Conservation (phyloP, 1,140 invertebrate genomes). For the Trachymyrmex cornetzi region DNA sequence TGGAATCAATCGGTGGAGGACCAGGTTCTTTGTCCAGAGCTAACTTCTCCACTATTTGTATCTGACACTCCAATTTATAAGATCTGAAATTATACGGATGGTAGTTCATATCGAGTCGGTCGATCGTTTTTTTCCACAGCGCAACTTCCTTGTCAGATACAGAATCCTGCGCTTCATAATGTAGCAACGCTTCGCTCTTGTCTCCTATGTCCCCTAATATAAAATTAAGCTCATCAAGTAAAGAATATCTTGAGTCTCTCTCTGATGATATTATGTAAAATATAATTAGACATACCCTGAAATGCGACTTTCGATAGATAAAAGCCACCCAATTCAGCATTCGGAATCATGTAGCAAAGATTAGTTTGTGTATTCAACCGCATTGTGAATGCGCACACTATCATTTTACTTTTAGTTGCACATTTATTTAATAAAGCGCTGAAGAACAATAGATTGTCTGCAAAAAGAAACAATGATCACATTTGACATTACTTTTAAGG, state of each 20-base stretch:
- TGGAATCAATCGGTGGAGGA: constrained; percentile 19
- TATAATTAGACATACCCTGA: constrained; percentile 58
- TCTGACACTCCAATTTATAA: constrained; percentile 50
- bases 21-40: constrained; percentile 67
- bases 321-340: constrained; percentile 73
- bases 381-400: constrained; percentile 70
- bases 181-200: constrained; percentile 10
- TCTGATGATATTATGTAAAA: background rate
- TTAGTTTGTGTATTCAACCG: constrained; percentile 51
- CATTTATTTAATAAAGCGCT: constrained; percentile 73
- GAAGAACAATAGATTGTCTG: constrained; percentile 75
- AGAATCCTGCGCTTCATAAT: constrained; percentile 4
- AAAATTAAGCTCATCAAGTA: background rate
- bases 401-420: constrained; percentile 67
- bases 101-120: background rate
- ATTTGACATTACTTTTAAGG: background rate
- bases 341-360: constrained; percentile 75
- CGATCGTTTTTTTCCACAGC: constrained; percentile 28
- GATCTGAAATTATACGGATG: constrained; percentile 32
- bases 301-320: constrained; percentile 77
- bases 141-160: constrained; percentile 17
- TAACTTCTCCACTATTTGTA: constrained; percentile 69
- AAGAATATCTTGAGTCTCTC: background rate
- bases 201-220: constrained; percentile 42
- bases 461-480: constrained; percentile 15